A percentile compares a stretch with the other conserved stretches of the same genome.
phyloP scores from a whole-genome alignment of 1,140 invertebrate genomes.

The Odontomachus brunneus region DNA sequence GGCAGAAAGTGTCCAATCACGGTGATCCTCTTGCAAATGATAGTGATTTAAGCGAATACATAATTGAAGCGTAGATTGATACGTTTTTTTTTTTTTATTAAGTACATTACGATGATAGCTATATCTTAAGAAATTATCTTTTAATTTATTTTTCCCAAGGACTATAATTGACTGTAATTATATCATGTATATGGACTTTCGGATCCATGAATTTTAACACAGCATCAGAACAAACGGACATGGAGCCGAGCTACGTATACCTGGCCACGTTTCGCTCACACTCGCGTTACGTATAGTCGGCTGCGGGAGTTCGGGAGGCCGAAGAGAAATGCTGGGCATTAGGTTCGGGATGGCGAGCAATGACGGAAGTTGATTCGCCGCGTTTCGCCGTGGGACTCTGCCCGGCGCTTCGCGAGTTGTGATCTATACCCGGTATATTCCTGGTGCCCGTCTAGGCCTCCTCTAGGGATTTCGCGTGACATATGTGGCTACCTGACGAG shows the following conservation, averaged over 20 bases:
- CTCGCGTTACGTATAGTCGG: conserved; percentile 9
- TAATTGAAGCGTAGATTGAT: neutral
- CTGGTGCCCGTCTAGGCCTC: conserved; percentile 74
- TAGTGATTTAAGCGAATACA: neutral
- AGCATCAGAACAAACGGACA: too few species aligned
- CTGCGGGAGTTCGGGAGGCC: conserved; percentile 79
- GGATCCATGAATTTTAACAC: too few species aligned
- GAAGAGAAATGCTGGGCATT: conserved; percentile 84
- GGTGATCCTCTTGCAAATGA: neutral
- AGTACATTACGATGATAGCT: too few species aligned
- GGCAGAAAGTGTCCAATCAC: neutral
- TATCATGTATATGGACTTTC: too few species aligned
- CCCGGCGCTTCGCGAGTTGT: conserved; percentile 81
- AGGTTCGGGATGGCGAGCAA: conserved; percentile 82
- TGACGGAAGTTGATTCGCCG: conserved; percentile 86
- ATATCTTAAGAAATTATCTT: too few species aligned
- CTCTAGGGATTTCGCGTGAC: conserved; percentile 82
- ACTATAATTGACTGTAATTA: too few species aligned
- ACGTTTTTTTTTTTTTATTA: too few species aligned
- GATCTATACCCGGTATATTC: conserved; percentile 83
- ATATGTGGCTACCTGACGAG: conserved; percentile 86
- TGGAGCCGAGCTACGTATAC: neutral
- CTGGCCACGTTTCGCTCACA: conserved; percentile 52
- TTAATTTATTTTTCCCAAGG: too few species aligned
- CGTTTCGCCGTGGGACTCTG: conserved; percentile 81